These are phyloP conservation scores for Delphinapterus leucas DNA, from an alignment of 2,113 vertebrate genomes.

Conservation along the genomic window DNA sequence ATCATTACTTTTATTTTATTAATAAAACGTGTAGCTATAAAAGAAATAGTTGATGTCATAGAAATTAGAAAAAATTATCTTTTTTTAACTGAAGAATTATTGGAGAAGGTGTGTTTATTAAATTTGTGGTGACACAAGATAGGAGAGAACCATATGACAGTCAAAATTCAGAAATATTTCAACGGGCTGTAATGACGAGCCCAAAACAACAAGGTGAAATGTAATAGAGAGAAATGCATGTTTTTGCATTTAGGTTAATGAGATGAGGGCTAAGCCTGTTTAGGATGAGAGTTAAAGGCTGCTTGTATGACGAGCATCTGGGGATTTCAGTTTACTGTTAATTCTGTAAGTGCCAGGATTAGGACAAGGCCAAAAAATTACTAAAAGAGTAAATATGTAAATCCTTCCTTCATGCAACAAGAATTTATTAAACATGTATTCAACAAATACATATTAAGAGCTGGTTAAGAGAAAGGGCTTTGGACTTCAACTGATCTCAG, in stretches of 20 bases:
- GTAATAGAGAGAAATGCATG: background rate
- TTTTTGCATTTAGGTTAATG: background rate
- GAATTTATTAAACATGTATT: slow-evolving; percentile 8
- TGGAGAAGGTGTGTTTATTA: background rate
- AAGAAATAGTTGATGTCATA: background rate
- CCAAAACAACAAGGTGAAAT: background rate
- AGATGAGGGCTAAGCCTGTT: background rate
- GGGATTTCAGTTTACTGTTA: background rate
- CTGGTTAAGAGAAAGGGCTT: background rate
- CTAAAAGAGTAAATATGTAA: background rate
- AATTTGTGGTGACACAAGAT: background rate
- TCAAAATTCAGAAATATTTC: slow-evolving; percentile 7
- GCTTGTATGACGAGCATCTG: background rate
- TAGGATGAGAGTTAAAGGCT: background rate
- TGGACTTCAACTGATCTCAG: background rate
- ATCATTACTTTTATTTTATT: background rate
- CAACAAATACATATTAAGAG: background rate
- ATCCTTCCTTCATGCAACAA: background rate
- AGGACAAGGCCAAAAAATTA: background rate
- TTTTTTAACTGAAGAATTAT: background rate
- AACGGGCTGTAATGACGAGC: background rate
- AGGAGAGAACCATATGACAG: background rate
- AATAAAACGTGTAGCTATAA: background rate
- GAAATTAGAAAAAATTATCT: background rate
- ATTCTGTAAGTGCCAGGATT: slow-evolving; percentile 1